Percentiles rank a stretch among this genome's conserved stretches.
Conservation (phyloP, 2,888 invertebrate genomes). For the Automeris io region DNA sequence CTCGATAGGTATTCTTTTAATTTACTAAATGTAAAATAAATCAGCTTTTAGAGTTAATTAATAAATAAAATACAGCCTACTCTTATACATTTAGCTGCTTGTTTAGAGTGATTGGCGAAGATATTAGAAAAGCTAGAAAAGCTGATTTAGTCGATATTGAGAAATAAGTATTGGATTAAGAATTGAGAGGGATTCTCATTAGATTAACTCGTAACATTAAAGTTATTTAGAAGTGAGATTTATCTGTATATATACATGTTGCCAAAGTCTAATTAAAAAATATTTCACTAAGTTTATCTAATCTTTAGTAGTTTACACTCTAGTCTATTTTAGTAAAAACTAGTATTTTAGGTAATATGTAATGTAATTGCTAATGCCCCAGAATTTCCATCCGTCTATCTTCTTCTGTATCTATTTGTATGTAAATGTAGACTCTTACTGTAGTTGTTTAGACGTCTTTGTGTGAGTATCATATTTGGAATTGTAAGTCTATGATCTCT, state of each 20-base stretch:
- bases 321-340: slow-evolving; percentile 23
- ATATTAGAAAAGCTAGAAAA: slow-evolving; percentile 40
- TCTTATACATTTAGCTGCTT: slow-evolving; percentile 7
- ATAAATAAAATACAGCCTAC: slow-evolving; percentile 1
- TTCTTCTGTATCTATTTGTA: slow-evolving; percentile 69
- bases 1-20: slow-evolving; percentile 16
- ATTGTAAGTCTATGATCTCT: slow-evolving; percentile 27
- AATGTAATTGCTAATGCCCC: slow-evolving; percentile 72
- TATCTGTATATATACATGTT: slow-evolving; percentile 32
- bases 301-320: slow-evolving; percentile 23
- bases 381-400: slow-evolving; percentile 78
- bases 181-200: slow-evolving; percentile 13
- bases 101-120: slow-evolving; percentile 6
- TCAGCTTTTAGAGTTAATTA: slow-evolving; percentile 5
- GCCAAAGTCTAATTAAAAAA: slow-evolving; percentile 31
- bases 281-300: slow-evolving; percentile 9
- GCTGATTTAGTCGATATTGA: slow-evolving; percentile 17
- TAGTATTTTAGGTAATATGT: slow-evolving; percentile 41
- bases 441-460: slow-evolving; percentile 58
- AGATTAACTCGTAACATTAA: slow-evolving; percentile 6
- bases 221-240: slow-evolving; percentile 19
- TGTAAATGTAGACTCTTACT: slow-evolving; percentile 60
- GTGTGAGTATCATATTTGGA: slow-evolving; percentile 30
- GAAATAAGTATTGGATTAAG: background rate
- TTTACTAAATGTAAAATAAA: slow-evolving; percentile 9